Conservation (phyloP, 2,113 vertebrate species). For the Pampusana beccarii region DNA sequence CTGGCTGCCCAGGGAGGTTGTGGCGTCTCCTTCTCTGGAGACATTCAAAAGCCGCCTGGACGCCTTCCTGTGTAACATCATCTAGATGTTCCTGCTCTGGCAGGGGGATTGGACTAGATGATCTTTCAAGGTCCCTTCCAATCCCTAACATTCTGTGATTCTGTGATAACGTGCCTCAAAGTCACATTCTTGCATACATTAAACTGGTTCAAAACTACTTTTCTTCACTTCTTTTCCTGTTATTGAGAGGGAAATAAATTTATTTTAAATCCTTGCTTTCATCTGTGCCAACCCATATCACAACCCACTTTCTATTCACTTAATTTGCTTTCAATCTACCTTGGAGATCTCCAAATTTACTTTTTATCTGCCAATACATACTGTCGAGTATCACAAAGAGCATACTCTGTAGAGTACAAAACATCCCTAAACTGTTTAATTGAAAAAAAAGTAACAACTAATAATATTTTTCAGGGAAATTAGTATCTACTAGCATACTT, state of each 20-base stretch:
- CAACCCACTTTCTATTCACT: neutral
- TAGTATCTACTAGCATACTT: neutral
- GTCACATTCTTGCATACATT: neutral
- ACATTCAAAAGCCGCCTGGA: too few species aligned
- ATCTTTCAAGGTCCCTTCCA: too few species aligned
- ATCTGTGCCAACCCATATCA: fast-evolving
- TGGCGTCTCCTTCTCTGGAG: too few species aligned
- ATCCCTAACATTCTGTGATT: too few species aligned
- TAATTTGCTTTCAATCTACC: neutral
- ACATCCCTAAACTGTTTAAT: neutral
- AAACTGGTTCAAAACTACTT: slow-evolving; percentile 3
- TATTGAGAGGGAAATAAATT: neutral
- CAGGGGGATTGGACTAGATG: too few species aligned
- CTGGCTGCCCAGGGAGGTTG: too few species aligned
- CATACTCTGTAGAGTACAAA: neutral
- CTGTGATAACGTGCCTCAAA: neutral
- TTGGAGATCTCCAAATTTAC: neutral
- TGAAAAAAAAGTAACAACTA: neutral
- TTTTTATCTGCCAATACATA: too few species aligned
- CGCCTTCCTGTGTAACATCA: too few species aligned
- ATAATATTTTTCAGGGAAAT: neutral
- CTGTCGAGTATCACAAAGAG: neutral
- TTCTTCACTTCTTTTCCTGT: neutral
- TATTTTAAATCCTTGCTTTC: neutral
- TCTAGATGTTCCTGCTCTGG: too few species aligned